Conservation (phyloP, 2,888 invertebrate species). For the Parnassius apollo region DNA sequence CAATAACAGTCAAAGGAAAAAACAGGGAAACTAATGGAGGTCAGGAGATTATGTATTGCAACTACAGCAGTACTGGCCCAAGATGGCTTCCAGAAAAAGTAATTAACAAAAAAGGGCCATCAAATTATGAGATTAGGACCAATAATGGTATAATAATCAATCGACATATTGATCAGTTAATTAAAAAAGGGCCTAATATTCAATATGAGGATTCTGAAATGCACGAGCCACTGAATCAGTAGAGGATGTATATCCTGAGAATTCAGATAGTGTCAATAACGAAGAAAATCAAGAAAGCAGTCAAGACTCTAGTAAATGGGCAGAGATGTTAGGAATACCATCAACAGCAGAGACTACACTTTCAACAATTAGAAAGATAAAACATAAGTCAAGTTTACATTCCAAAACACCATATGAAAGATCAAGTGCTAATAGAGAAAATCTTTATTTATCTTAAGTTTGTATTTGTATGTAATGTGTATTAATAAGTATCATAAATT, state of each 20-base stretch:
- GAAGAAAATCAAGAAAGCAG: neutral
- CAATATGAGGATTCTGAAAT: too few species aligned
- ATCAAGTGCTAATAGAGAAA: too few species aligned
- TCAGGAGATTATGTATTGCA: neutral
- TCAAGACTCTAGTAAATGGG: neutral
- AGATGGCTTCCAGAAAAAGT: neutral
- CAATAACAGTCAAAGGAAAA: neutral
- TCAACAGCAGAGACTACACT: neutral
- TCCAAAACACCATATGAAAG: too few species aligned
- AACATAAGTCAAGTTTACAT: neutral
- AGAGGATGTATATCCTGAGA: neutral
- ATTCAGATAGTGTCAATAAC: neutral
- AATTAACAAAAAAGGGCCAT: neutral
- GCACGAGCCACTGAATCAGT: neutral
- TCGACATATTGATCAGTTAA: neutral
- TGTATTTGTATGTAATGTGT: too few species aligned
- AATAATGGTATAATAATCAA: neutral
- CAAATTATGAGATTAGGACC: neutral
- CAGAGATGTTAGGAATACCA: neutral
- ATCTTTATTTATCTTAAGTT: too few species aligned
- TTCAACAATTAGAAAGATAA: neutral
- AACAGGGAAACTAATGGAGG: neutral
- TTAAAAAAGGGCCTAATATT: neutral
- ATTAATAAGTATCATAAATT: too few species aligned
- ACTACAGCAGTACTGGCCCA: neutral